Evolutionary conservation across 2,113 vertebrate genomes (phyloP).

Genomic region (Sphyrna mokarran): DNA sequence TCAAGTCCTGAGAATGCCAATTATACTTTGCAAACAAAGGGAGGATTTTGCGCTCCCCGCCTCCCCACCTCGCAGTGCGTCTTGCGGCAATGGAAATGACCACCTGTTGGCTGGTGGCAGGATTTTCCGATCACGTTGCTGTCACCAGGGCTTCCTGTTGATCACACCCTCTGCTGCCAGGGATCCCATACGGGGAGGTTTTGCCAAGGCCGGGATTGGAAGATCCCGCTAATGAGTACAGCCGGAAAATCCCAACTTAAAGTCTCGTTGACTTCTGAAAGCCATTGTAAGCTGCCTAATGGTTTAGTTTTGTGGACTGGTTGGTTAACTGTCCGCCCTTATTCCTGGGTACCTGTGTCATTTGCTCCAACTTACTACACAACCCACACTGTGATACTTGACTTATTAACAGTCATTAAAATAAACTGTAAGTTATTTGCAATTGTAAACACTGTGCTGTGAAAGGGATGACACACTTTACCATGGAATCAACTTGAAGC

Average conservation of each 20-base stretch:
- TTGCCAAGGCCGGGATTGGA: no score
- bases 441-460: not conserved
- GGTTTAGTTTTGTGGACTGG: constrained; percentile 19
- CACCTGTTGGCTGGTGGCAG: no score
- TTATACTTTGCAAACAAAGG: not conserved
- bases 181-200: no score
- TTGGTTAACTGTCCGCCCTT: not conserved
- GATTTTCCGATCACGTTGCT: no score
- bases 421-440: not conserved
- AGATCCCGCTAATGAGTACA: no score
- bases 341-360: not conserved
- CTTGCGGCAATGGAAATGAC: no score
- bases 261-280: not conserved
- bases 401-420: not conserved
- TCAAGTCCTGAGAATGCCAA: not conserved
- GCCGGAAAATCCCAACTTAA: no score
- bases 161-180: no score
- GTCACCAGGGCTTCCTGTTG: no score
- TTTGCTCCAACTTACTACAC: not conserved
- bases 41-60: no score
- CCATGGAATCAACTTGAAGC: not conserved
- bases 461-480: not conserved
- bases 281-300: not conserved
- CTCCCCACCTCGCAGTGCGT: no score
- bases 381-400: not conserved